Conservation (phyloP, 2,797 vertebrate genomes). For the Glossophaga mutica region DNA sequence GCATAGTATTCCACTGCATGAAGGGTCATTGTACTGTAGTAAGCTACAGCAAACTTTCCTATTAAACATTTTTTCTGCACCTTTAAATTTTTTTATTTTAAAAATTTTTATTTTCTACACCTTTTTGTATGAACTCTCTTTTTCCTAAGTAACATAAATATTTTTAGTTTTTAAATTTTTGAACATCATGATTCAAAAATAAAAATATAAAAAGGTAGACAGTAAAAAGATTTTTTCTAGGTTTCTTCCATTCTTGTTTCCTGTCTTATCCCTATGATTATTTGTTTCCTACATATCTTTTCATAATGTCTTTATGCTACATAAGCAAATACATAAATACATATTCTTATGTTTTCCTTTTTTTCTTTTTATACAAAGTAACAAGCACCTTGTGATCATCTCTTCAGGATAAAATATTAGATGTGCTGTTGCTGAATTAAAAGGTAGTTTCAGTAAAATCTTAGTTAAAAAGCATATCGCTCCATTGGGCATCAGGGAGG, state of each 20-base stretch:
- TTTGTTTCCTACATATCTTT: neutral
- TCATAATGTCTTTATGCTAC: neutral
- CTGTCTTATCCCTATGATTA: neutral
- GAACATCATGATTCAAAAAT: conserved; percentile 3
- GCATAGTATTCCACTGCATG: neutral
- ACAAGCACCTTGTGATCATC: neutral
- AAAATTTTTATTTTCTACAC: neutral
- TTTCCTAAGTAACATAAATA: neutral
- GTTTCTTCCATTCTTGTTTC: neutral
- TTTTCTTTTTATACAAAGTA: neutral
- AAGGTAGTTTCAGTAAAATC: conserved; percentile 25
- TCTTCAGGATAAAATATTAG: conserved; percentile 36
- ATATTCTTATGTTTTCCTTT: neutral
- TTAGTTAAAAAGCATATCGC: neutral
- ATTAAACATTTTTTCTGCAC: neutral
- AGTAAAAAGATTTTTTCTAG: neutral
- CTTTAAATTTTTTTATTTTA: neutral
- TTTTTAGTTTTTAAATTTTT: conserved; percentile 1
- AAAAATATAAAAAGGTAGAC: neutral
- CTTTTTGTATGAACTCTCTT: neutral
- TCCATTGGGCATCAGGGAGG: neutral
- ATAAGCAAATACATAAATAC: neutral
- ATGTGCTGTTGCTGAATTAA: conserved; percentile 22
- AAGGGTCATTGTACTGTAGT: neutral
- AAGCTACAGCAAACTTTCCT: neutral